phyloP scores from a whole-genome alignment of 2,888 invertebrate genomes.

The Bombylius discolor region DNA sequence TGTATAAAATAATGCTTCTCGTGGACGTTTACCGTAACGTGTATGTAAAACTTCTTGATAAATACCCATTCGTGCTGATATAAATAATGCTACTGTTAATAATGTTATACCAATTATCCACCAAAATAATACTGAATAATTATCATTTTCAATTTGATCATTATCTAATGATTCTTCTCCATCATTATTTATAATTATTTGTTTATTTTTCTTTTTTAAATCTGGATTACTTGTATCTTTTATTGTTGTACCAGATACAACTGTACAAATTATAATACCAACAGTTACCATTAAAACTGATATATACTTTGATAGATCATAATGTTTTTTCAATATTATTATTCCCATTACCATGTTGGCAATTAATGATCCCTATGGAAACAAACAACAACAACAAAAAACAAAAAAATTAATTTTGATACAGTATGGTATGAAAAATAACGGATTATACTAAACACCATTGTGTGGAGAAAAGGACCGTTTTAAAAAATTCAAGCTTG shows the following conservation, averaged over 20 bases:
- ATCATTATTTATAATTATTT: too few relatives aligned
- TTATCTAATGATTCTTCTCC: neutral
- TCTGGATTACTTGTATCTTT: conserved; percentile 49
- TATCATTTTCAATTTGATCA: neutral
- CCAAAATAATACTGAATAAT: conserved; percentile 40
- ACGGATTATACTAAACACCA: too few relatives aligned
- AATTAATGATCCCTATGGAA: conserved; percentile 64
- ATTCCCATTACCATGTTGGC: conserved; percentile 95
- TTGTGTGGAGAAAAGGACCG: too few relatives aligned
- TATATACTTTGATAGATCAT: conserved; percentile 70
- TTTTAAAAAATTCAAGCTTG: too few relatives aligned
- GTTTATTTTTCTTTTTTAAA: conserved; percentile 14
- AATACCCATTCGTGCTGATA: conserved; percentile 91
- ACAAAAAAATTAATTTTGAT: too few relatives aligned
- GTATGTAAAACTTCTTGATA: conserved; percentile 81
- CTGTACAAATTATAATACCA: conserved; percentile 86
- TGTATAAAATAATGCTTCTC: conserved; percentile 75
- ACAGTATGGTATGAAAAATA: too few relatives aligned
- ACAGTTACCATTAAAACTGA: conserved; percentile 85
- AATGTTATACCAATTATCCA: conserved; percentile 64
- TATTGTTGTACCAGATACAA: conserved; percentile 67
- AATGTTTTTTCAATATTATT: conserved; percentile 70
- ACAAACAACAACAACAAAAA: neutral
- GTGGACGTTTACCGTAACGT: conserved; percentile 80
- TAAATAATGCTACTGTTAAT: conserved; percentile 73